Conservation (phyloP, 2,113 vertebrate species). For the Ammodramus savannarum region DNA sequence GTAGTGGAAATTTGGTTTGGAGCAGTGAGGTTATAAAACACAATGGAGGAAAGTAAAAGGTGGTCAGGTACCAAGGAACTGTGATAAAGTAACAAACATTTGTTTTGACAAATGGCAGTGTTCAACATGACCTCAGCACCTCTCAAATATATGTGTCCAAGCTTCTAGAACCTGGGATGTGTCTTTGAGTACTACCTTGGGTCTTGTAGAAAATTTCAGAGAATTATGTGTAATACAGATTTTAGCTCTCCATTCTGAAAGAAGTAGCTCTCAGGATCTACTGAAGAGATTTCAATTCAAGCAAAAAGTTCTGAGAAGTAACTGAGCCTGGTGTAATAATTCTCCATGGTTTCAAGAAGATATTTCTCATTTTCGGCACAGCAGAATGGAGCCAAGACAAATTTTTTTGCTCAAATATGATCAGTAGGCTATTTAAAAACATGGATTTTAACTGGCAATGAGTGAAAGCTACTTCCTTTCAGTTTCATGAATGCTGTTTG, state of each 20-base stretch:
- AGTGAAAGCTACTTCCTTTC: neutral
- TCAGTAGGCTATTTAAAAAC: neutral
- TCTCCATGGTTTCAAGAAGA: neutral
- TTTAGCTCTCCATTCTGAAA: neutral
- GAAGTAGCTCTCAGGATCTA: neutral
- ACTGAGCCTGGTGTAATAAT: neutral
- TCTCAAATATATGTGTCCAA: neutral
- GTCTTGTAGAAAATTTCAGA: neutral
- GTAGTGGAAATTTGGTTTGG: neutral
- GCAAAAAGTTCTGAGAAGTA: neutral
- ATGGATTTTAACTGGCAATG: neutral
- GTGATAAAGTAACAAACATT: neutral
- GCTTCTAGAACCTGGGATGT: neutral
- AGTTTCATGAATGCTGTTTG: neutral
- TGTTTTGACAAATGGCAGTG: neutral
- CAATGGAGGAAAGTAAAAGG: neutral
- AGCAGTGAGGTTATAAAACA: neutral
- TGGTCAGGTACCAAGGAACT: neutral
- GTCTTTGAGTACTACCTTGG: neutral
- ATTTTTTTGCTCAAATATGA: neutral
- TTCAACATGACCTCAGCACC: neutral
- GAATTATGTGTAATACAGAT: fast-evolving
- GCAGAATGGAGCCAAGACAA: neutral
- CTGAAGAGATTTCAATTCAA: neutral
- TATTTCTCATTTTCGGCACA: neutral